Percentiles rank a stretch among this genome's conserved stretches.
Evolutionary conservation across 1,140 invertebrate species (phyloP).

Genomic region (Mercenaria mercenaria): DNA sequence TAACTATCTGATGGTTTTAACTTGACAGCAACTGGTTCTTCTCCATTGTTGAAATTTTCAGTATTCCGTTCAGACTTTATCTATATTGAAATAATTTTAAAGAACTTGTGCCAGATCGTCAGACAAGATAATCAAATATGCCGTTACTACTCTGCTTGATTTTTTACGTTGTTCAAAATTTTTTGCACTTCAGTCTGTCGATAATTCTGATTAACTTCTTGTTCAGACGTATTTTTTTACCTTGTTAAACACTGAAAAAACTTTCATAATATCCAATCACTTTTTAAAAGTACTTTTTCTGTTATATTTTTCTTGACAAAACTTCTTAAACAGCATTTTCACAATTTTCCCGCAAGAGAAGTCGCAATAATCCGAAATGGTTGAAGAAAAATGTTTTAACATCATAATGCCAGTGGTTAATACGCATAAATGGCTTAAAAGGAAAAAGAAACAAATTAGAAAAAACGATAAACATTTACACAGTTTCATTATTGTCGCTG

Average conservation of each 20-base stretch:
- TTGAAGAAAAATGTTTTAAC: not conserved
- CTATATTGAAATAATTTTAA: slow-evolving; percentile 37
- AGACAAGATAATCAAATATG: slow-evolving; percentile 17
- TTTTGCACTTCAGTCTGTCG: not conserved
- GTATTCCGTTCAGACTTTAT: not conserved
- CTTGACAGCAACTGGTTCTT: not conserved
- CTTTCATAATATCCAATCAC: not conserved
- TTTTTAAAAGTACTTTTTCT: not conserved
- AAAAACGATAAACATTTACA: slow-evolving; percentile 31
- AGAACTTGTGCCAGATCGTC: slow-evolving; percentile 18
- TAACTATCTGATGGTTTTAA: not conserved
- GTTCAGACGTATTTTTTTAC: not conserved
- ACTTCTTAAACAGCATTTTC: too few relatives aligned
- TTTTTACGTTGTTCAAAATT: slow-evolving; percentile 4
- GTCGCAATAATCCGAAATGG: not conserved
- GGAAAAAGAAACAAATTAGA: slow-evolving; percentile 46
- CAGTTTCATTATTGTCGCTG: not conserved
- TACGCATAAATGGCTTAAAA: slow-evolving; percentile 27
- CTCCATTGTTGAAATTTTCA: slow-evolving; percentile 9
- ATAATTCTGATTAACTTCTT: not conserved
- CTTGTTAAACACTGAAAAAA: not conserved
- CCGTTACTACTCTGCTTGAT: not conserved
- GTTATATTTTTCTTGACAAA: not conserved
- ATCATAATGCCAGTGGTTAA: not conserved
- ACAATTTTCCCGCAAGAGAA: too few relatives aligned